A percentile compares a stretch with the other conserved stretches of the same genome.
These are phyloP conservation scores for Setipinna tenuifilis DNA, from an alignment of 2,797 vertebrate species.

Conservation along the genomic window DNA sequence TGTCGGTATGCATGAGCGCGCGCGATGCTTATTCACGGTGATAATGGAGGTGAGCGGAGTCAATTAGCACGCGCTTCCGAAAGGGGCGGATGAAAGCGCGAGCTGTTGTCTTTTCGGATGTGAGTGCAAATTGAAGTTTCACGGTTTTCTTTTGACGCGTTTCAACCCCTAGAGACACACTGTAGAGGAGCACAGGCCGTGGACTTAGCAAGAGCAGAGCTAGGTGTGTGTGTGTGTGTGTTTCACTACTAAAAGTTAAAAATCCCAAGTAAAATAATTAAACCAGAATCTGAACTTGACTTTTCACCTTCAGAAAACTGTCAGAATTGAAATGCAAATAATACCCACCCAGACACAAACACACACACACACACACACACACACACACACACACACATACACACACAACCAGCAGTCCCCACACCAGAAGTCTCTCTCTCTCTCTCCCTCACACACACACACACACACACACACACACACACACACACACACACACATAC, in stretches of 20 bases:
- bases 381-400: no score
- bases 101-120: slow-evolving; percentile 23
- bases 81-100: slow-evolving; percentile 20
- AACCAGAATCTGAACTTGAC: no score
- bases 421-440: no score
- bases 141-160: not conserved
- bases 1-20: slow-evolving; percentile 19
- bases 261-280: no score
- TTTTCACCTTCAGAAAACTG: no score
- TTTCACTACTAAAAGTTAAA: no score
- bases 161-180: not conserved
- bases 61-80: slow-evolving; percentile 24
- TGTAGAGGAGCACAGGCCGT: not conserved
- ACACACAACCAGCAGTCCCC: no score
- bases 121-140: slow-evolving; percentile 18
- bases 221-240: no score
- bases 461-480: slow-evolving; percentile 6
- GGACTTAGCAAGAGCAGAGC: not conserved
- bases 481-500: not conserved
- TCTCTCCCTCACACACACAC: no score
- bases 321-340: no score
- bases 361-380: no score
- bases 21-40: slow-evolving; percentile 17
- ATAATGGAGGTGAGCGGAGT: slow-evolving; percentile 11
- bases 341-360: no score